These are phyloP conservation scores for Chrysolophus pictus DNA, from an alignment of 2,797 vertebrate species.

Conservation along the genomic window DNA sequence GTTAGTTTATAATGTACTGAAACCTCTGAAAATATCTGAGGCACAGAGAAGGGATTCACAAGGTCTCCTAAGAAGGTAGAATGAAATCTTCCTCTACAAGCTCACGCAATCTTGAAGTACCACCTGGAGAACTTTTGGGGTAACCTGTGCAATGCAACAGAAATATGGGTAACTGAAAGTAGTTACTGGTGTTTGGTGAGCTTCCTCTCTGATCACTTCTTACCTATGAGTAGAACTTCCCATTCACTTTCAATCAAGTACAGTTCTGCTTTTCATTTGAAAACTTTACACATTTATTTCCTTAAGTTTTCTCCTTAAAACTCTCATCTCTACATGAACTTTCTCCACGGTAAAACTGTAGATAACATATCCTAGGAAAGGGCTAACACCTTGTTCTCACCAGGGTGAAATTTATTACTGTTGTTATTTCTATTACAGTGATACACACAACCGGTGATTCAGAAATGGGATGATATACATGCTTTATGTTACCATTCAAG, in stretches of 20 bases:
- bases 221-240: neutral
- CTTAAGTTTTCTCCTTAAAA: neutral
- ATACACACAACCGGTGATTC: neutral
- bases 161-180: neutral
- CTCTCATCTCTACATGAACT: neutral
- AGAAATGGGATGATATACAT: neutral
- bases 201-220: neutral
- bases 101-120: neutral
- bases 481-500: neutral
- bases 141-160: neutral
- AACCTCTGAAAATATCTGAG: neutral
- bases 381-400: neutral
- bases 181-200: neutral
- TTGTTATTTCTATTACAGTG: neutral
- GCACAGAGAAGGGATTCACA: neutral
- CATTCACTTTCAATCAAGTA: neutral
- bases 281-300: neutral
- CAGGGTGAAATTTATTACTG: neutral
- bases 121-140: neutral
- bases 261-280: slow-evolving; percentile 4
- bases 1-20: neutral
- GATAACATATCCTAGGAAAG: neutral
- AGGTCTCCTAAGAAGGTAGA: neutral
- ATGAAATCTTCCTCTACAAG: neutral
- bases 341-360: neutral